Evolutionary conservation across 1,140 invertebrate species (phyloP).

Genomic region (Bombus haemorrhoidalis): DNA sequence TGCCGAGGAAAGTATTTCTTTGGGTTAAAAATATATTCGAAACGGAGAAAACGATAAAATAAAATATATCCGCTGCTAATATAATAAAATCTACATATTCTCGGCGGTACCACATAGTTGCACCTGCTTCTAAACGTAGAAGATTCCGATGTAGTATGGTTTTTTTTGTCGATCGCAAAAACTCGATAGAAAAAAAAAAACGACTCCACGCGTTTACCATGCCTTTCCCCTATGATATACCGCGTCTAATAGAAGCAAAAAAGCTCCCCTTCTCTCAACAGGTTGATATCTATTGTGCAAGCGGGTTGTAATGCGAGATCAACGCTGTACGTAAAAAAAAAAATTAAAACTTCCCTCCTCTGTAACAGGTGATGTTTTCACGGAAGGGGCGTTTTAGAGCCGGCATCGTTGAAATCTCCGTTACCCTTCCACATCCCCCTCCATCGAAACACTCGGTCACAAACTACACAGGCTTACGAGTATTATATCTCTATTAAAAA

Average conservation of each 20-base stretch:
- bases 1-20: not conserved
- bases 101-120: not conserved
- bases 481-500: not conserved
- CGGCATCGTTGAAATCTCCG: conserved; percentile 9
- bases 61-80: too few relatives aligned
- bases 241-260: conserved; percentile 64
- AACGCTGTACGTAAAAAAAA: conserved; percentile 60
- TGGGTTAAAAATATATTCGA: too few relatives aligned
- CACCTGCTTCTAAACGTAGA: conserved; percentile 39
- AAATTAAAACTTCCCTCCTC: conserved; percentile 55
- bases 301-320: conserved; percentile 56
- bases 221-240: conserved; percentile 30
- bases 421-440: conserved; percentile 12
- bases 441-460: not conserved
- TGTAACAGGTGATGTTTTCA: conserved; percentile 59
- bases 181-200: conserved; percentile 53
- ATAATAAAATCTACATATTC: not conserved
- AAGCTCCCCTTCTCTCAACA: conserved; percentile 71
- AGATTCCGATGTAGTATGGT: conserved; percentile 41
- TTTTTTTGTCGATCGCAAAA: conserved; percentile 63
- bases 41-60: too few relatives aligned
- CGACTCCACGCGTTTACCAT: conserved; percentile 25
- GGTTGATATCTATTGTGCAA: conserved; percentile 69
- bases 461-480: too few relatives aligned
- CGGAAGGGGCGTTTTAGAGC: conserved; percentile 51